Conservation (phyloP, 2,113 vertebrate genomes). For the Hemicordylus capensis region DNA sequence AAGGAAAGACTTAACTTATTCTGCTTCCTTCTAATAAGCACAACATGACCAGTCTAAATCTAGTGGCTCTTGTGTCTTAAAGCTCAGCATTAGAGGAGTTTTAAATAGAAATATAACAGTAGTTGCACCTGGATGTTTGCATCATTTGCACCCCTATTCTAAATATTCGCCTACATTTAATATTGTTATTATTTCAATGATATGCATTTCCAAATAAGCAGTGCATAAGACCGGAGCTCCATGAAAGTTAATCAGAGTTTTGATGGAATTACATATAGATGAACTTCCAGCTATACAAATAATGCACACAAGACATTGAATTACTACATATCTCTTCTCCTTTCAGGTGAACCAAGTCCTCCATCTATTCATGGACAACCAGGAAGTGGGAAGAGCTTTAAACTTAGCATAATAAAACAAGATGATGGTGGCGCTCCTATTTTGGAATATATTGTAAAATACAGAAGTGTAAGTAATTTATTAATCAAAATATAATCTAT, state of each 20-base stretch:
- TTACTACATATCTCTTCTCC: background rate
- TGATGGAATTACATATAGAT: background rate
- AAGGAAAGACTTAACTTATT: too few species aligned
- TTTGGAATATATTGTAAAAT: slow-evolving; percentile 96
- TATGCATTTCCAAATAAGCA: background rate
- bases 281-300: background rate
- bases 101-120: too few species aligned
- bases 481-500: background rate
- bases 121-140: background rate
- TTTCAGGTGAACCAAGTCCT: slow-evolving; percentile 93
- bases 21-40: too few species aligned
- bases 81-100: too few species aligned
- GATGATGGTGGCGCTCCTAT: slow-evolving; percentile 97
- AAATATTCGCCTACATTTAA: background rate
- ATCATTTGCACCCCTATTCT: background rate
- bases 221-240: background rate
- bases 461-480: slow-evolving; percentile 89
- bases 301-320: background rate
- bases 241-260: background rate
- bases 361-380: slow-evolving; percentile 94
- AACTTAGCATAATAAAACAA: slow-evolving; percentile 93
- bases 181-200: background rate
- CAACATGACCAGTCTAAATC: too few species aligned
- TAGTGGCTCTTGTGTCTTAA: too few species aligned
- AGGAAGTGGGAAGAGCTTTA: slow-evolving; percentile 92